phyloP scores from a whole-genome alignment of 2,797 vertebrate species.

The Paramormyrops hopkinsi region DNA sequence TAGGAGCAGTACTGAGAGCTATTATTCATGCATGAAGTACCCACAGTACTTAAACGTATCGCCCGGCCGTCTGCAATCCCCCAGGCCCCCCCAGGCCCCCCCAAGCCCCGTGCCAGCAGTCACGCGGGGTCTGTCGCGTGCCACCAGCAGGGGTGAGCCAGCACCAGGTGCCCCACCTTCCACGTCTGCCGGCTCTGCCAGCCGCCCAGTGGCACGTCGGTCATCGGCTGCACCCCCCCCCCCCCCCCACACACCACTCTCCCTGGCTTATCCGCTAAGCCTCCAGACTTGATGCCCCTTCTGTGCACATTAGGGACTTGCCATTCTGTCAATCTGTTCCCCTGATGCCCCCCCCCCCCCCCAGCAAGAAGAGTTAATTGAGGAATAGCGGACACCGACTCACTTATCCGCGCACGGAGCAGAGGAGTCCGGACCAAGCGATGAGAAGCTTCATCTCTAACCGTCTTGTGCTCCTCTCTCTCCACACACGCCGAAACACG shows the following conservation, averaged over 20 bases:
- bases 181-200: background rate
- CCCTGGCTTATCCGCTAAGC: background rate
- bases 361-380: background rate
- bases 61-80: background rate
- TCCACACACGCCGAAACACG: background rate
- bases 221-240: background rate
- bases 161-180: background rate
- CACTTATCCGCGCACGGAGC: background rate
- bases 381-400: background rate
- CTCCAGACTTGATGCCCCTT: background rate
- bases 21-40: background rate
- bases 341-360: background rate
- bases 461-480: background rate
- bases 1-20: background rate
- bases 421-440: background rate
- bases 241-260: background rate
- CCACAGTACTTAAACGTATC: background rate
- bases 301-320: background rate
- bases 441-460: background rate
- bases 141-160: background rate
- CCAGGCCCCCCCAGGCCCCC: background rate
- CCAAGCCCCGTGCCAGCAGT: background rate
- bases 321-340: conserved; percentile 12
- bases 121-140: background rate
- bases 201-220: background rate